Evolutionary conservation across 2,888 invertebrate species (phyloP), one percentile per base, ranked within the genome.

Genomic region (Dicyrtoma fusca): DNA sequence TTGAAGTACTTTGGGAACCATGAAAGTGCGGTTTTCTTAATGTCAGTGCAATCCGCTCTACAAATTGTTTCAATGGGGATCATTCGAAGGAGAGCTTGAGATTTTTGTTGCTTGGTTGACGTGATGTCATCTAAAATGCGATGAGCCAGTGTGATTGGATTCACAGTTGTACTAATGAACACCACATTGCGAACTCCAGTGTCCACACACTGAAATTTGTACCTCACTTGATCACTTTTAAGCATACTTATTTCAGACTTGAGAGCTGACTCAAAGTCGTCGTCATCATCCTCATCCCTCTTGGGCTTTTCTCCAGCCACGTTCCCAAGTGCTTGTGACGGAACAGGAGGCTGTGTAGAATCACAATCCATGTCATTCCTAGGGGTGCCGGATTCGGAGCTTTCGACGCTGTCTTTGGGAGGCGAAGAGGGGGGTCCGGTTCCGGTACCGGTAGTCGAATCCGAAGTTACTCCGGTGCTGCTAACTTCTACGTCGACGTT

Each of bases 161-260:
- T 88, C 49, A 84, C 84, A 57, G 88, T 90, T 0, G 92, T 92
- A 82, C 88, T 89, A 76, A 97, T 93, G 82, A 97, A 97, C 75
- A 96, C 85, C 81, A 92, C 89, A 83, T 95, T 95, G 62, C 90
- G 91, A 0, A 91, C 91, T 65, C 91, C 92, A 0, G 94, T 92
- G 78, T 91, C 89, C 0, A 94, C 88, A 23, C 88, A 89, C 85
- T 92, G 88, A 73, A 85, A 85, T 73, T 84, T 81, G 45, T 63
- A 70, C 25, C 69, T 69, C 19, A 69, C 42, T 73, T 81, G 59
- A 72, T 76, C 59, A 81, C 81, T 77, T 83, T 82, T 82, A 6
- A 83, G 62, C 13, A 74, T 76, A 23, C 72, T 73, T 1, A 82
- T 73, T 73, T 82, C 82, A 13, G 79, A 79, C 10, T 74, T 69